These are phyloP conservation scores for Carassius carassius DNA, from an alignment of 2,113 vertebrate genomes.

Conservation along the genomic window DNA sequence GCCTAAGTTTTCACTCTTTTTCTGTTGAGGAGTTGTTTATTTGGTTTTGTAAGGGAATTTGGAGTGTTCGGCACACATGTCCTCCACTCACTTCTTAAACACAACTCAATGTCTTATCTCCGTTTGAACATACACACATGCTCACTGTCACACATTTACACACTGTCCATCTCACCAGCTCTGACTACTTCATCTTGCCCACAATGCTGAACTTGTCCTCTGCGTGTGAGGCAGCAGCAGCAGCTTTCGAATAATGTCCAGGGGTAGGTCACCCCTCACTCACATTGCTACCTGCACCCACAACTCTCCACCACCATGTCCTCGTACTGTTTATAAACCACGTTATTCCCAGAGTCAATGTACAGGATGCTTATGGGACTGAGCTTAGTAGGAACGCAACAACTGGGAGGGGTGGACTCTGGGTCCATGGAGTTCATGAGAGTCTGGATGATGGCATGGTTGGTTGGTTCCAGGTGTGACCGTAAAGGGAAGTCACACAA, in stretches of 20 bases:
- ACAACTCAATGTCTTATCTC: slow-evolving; percentile 24
- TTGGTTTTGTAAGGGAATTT: slow-evolving; percentile 42
- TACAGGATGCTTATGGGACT: slow-evolving; percentile 90
- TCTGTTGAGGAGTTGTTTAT: slow-evolving; percentile 38
- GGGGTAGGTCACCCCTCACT: slow-evolving; percentile 46
- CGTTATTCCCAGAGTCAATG: slow-evolving; percentile 87
- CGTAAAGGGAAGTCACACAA: slow-evolving; percentile 85
- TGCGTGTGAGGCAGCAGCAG: background rate
- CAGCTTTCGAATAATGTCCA: slow-evolving; percentile 13
- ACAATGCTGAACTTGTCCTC: slow-evolving; percentile 22
- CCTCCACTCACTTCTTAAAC: slow-evolving; percentile 7
- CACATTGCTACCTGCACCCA: slow-evolving; percentile 62
- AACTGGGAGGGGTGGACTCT: slow-evolving; percentile 83
- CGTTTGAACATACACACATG: slow-evolving; percentile 20
- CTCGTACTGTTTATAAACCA: slow-evolving; percentile 90
- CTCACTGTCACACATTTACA: slow-evolving; percentile 29
- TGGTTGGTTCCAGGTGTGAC: slow-evolving; percentile 87
- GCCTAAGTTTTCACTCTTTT: slow-evolving; percentile 41
- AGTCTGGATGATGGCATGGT: slow-evolving; percentile 90
- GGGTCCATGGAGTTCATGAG: slow-evolving; percentile 90
- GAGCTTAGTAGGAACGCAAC: slow-evolving; percentile 86
- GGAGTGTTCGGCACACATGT: slow-evolving; percentile 19
- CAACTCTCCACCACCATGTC: slow-evolving; percentile 87
- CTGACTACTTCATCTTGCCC: background rate
- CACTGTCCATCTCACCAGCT: slow-evolving; percentile 14